A percentile compares a stretch with the other conserved stretches of the same genome.
Evolutionary conservation across 2,113 vertebrate species (phyloP).

Genomic region (Columbina picui): DNA sequence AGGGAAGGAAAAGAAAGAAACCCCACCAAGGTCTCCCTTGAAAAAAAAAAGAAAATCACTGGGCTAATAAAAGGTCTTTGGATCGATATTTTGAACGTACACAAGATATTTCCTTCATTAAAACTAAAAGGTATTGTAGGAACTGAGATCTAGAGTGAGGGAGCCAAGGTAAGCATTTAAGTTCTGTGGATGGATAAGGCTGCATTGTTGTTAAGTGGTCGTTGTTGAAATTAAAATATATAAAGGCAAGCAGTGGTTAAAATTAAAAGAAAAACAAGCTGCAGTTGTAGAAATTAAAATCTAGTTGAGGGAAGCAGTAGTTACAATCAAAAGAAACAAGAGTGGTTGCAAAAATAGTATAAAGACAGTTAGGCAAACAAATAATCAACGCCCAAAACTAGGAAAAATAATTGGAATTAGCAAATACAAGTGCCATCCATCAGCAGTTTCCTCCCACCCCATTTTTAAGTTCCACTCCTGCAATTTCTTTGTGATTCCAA

Average conservation of each 20-base stretch:
- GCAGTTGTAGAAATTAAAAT: not conserved
- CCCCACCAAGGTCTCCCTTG: not conserved
- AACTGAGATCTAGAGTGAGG: not conserved
- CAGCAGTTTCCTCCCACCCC: not conserved
- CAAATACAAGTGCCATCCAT: not conserved
- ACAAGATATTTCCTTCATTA: not conserved
- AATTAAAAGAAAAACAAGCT: not conserved
- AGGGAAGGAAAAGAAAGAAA: not conserved
- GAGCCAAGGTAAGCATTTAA: not conserved
- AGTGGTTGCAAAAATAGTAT: not conserved
- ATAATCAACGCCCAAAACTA: constrained; percentile 12
- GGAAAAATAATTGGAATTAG: not conserved
- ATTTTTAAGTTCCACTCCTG: not conserved
- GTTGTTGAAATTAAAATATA: not conserved
- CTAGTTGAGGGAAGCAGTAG: not conserved
- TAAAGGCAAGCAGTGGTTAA: not conserved
- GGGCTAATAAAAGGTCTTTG: not conserved
- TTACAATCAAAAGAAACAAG: not conserved
- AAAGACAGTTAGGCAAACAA: not conserved
- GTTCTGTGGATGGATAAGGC: not conserved
- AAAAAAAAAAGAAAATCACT: not conserved
- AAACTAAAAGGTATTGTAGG: not conserved
- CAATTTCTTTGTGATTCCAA: not conserved
- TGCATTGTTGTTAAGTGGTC: not conserved
- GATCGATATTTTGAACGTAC: not conserved